phyloP scores from a whole-genome alignment of 2,113 vertebrate species.

The Mirza zaza region DNA sequence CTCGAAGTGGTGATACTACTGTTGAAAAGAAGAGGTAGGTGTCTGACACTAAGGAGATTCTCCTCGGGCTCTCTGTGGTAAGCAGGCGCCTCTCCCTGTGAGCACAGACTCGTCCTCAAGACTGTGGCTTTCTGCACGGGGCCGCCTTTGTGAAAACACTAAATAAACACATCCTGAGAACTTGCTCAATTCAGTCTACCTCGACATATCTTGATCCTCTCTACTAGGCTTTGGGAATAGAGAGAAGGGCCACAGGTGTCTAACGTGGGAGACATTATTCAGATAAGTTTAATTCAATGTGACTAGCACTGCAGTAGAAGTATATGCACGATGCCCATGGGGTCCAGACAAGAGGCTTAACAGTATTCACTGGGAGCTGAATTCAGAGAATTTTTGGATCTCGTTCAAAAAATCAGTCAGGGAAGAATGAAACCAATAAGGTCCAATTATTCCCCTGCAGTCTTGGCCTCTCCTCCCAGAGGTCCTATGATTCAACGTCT shows the following conservation, averaged over 20 bases:
- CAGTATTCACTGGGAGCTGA: not conserved
- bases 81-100: not conserved
- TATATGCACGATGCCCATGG: not conserved
- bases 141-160: slow-evolving; percentile 22
- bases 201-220: not conserved
- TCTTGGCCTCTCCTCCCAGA: not conserved
- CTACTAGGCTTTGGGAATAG: not conserved
- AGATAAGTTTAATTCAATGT: not conserved
- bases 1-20: not conserved
- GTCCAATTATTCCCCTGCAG: not conserved
- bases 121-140: not conserved
- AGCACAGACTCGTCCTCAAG: not conserved
- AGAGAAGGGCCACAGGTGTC: not conserved
- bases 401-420: not conserved
- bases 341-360: not conserved
- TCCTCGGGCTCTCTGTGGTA: not conserved
- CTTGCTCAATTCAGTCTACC: not conserved
- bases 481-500: not conserved
- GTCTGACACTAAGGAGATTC: not conserved
- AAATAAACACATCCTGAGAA: not conserved
- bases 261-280: not conserved
- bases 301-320: too few relatives aligned
- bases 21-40: slow-evolving; percentile 71
- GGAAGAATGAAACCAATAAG: not conserved
- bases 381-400: not conserved